Base-by-base conservation (phyloP, 2,797 vertebrate species). In the Chiloscyllium punctatum region DNA sequence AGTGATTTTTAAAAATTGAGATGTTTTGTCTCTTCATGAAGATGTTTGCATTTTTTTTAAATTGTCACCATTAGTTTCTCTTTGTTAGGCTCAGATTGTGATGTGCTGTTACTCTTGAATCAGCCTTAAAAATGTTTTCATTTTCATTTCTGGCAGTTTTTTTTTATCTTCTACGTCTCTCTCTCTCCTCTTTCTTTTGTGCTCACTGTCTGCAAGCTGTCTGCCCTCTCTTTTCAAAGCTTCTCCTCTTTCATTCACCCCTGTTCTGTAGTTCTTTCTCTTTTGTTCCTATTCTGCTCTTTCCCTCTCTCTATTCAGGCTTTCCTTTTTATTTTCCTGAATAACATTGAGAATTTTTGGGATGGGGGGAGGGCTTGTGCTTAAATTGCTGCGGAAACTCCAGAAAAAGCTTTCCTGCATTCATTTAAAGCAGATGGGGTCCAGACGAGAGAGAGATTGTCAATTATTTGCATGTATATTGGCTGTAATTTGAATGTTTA, bases 191-290 rank as follows among this genome's bases (percentile, higher is more conserved):
- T 96, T 97, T 97, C 97, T 97, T 97, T 96, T 97, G 96, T 96
- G 96, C 97, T 77, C 95, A 96, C 97, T 92, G 96, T 96, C 97
- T 97, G 97, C 98, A 97, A 95, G 62, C 96, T 72, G 95, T 96
- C 96, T 97, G 97, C 97, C 96, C 97, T 97, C 97, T 97, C 97
- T 96, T 97, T 98, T 97, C 97, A 97, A 97, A 94, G 94, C 94
- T 94, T 92, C 62, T 92, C 90, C 16, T 62, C 91, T 94, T 84
- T 95, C 77, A 84, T 72, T 95, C 95, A 68, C 79, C 62, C 53
- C 79, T 53, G 71, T 88, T 88, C 95, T 95, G 77, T 9, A 68
- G 57, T 66, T 95, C 53, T 95, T 69, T 95, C 95, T 71, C 95
- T 95, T 88, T 88, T 88, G 77, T 88, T 71, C 33, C 86, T 33